Conservation (phyloP, 2,797 vertebrate species). For the Anguilla megastoma region DNA sequence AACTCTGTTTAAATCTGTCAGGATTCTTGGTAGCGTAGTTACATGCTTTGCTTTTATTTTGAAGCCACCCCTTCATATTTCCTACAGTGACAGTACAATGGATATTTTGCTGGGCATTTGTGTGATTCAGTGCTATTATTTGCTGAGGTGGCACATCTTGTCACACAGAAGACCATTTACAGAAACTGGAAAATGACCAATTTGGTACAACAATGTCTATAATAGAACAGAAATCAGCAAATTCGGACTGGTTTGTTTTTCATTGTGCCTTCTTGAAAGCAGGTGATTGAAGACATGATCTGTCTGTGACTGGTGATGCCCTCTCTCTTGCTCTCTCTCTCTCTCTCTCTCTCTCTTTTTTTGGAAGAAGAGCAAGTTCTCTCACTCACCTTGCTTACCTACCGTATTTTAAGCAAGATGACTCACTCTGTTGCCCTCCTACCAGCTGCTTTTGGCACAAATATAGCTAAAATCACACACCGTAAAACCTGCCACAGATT, state of each 20-base stretch:
- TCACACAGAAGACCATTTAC: neutral
- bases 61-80: neutral
- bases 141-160: neutral
- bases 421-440: neutral
- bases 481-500: neutral
- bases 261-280: neutral
- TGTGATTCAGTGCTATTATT: neutral
- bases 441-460: neutral
- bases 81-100: neutral
- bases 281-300: neutral
- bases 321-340: neutral
- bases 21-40: neutral
- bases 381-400: neutral
- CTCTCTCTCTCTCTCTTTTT: neutral
- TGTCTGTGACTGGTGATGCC: neutral
- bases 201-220: neutral
- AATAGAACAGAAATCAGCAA: neutral
- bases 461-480: neutral
- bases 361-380: neutral
- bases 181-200: conserved; percentile 7
- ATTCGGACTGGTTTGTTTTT: neutral
- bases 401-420: neutral
- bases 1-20: neutral
- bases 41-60: neutral
- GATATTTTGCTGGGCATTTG: neutral